Evolutionary conservation across 1,140 invertebrate species (phyloP).

Genomic region (Drosophila takahashii): DNA sequence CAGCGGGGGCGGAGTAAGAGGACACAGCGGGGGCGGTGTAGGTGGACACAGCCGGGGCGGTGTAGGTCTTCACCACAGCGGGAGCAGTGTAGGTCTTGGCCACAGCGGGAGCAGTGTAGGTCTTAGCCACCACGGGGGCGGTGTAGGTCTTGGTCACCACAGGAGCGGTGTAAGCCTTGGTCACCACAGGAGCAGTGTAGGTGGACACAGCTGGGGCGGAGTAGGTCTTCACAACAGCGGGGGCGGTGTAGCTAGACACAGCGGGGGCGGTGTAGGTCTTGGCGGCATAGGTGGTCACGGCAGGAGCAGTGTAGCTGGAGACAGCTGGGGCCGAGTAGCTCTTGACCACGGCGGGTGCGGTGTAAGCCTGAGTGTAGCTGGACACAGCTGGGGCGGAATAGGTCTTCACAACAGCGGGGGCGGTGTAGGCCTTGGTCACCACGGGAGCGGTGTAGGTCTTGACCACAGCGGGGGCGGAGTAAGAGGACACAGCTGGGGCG

Average conservation of each 20-base stretch:
- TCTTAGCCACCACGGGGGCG: conserved; percentile 32
- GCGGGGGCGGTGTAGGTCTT: conserved; percentile 6
- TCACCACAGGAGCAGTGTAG: conserved; percentile 20
- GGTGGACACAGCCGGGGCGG: conserved; percentile 18
- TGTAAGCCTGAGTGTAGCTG: conserved; percentile 6
- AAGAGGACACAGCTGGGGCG: conserved; percentile 27
- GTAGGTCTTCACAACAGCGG: conserved; percentile 20
- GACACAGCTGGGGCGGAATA: conserved; percentile 21
- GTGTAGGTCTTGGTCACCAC: conserved; percentile 11
- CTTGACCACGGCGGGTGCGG: conserved; percentile 27
- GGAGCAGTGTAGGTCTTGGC: conserved; percentile 20
- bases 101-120: conserved; percentile 23
- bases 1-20: conserved; percentile 21
- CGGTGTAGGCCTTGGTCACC: conserved; percentile 31
- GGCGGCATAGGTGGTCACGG: conserved; percentile 1
- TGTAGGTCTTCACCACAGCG: conserved; percentile 14
- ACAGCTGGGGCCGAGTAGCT: conserved; percentile 1
- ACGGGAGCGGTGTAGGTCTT: conserved; percentile 32
- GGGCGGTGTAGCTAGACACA: conserved; percentile 11
- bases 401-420: conserved; percentile 30
- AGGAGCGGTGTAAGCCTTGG: conserved; percentile 16
- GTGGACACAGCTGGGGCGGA: conserved; percentile 35
- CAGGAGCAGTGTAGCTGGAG: conserved; percentile 9
- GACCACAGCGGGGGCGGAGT: conserved; percentile 32
- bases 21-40: conserved; percentile 37